Base-by-base conservation (phyloP, 2,888 invertebrate genomes). In the Serripes groenlandicus region DNA sequence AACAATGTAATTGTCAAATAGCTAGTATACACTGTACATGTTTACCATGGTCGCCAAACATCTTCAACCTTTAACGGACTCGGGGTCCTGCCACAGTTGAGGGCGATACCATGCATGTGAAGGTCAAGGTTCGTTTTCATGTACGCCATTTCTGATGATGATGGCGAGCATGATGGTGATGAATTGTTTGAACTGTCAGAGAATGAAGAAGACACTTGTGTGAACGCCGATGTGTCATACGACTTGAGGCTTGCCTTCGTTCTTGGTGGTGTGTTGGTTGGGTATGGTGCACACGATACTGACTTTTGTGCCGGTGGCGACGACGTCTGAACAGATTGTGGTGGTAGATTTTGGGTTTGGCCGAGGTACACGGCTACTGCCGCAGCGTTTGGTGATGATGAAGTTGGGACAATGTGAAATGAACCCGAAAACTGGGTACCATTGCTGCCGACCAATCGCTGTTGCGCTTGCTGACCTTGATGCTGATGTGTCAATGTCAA, bases 1-100 rank as follows among this genome's bases (percentile, higher is more conserved):
- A n/a, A n/a, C n/a, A n/a, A n/a, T n/a, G n/a, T n/a, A n/a, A n/a
- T n/a, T n/a, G n/a, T n/a, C n/a, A n/a, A n/a, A n/a, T n/a, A n/a
- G n/a, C n/a, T n/a, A n/a, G n/a, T n/a, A n/a, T n/a, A n/a, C n/a
- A n/a, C n/a, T n/a, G 42, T 23, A 56, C 28, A 28, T 23, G 28
- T 28, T 83, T 73, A 91, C 91, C 91, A 91, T 0, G 91, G 91
- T 42, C 91, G 75, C 91, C 91, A 91, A 21, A 91, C 84, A 23
- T 86, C 78, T 64, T 89, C 89, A 11, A 89, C 89, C 73, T 89
- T 90, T n/a, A 90, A 42, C 11, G 89, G 77, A 78, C 83, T 83
- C 5, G 86, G 81, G 18, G 85, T 85, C 15, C 84, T 58, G 5
- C 82, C 78, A 54, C 78, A 74, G 42, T 80, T 69, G 21, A 79